phyloP scores from a whole-genome alignment of 2,113 vertebrate species.

The Podocnemis expansa region DNA sequence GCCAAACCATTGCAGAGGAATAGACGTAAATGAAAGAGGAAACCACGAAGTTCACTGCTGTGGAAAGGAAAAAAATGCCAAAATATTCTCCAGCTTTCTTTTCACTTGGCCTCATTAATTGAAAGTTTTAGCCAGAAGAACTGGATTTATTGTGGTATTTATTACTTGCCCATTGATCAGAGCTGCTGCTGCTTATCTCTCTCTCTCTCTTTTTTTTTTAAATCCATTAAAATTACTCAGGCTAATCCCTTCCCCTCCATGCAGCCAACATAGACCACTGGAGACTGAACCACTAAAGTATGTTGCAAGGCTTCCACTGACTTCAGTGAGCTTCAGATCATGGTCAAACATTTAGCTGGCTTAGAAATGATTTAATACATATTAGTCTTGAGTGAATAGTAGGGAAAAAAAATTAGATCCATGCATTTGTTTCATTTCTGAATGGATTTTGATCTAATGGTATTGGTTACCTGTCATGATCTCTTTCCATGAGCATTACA shows the following conservation, averaged over 20 bases:
- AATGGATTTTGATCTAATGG: background rate
- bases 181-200: too few relatives aligned
- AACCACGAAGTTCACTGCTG: constrained; percentile 41
- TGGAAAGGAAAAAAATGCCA: constrained; percentile 36
- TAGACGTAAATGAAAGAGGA: constrained; percentile 62
- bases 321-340: background rate
- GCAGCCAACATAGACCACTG: background rate
- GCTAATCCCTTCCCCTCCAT: background rate
- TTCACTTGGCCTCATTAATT: constrained; percentile 45
- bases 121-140: constrained; percentile 54
- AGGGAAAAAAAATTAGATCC: background rate
- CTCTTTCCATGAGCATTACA: rapidly evolving
- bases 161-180: background rate
- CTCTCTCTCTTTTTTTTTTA: too few relatives aligned
- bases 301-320: rapidly evolving
- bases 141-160: background rate
- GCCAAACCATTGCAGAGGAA: constrained; percentile 71
- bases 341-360: background rate
- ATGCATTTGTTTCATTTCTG: background rate
- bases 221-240: background rate
- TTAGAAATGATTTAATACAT: background rate
- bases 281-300: background rate
- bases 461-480: background rate
- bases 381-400: background rate
- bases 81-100: constrained; percentile 65